A percentile compares a stretch with the other conserved stretches of the same genome.
Evolutionary conservation across 2,113 vertebrate genomes (phyloP).

Genomic region (Myodes glareolus): DNA sequence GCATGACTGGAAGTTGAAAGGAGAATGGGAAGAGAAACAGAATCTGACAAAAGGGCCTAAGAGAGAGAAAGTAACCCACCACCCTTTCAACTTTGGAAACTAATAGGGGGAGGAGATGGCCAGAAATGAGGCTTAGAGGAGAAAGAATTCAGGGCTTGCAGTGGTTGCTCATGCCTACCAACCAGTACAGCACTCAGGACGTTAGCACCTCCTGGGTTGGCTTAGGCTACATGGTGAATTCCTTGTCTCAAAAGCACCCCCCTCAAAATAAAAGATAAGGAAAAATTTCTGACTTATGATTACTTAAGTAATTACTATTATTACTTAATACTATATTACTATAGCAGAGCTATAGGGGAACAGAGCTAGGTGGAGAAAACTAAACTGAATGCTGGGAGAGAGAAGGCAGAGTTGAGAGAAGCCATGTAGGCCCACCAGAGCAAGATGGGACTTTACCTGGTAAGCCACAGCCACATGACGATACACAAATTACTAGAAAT

Average conservation of each 20-base stretch:
- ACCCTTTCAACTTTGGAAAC: not conserved
- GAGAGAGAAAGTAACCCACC: not conserved
- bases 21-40: not conserved
- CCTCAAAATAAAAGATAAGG: not conserved
- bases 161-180: not conserved
- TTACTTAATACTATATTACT: too few species aligned
- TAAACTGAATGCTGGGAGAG: too few species aligned
- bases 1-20: not conserved
- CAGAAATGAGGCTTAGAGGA: not conserved
- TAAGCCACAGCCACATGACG: too few species aligned
- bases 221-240: not conserved
- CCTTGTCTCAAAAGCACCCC: not conserved
- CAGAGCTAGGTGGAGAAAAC: too few species aligned
- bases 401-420: too few species aligned
- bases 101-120: not conserved
- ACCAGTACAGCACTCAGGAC: not conserved
- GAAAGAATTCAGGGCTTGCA: not conserved
- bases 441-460: too few species aligned
- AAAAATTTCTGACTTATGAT: not conserved
- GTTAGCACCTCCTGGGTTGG: not conserved
- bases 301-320: too few species aligned
- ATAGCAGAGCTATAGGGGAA: too few species aligned
- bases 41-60: not conserved
- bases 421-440: too few species aligned
- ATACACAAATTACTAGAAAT: too few species aligned